Evolutionary conservation across 35 echinoderm and acorn worm genomes (phyloP), one percentile per base, ranked within the genome.

Genomic region (Heliocidaris erythrogramma): DNA sequence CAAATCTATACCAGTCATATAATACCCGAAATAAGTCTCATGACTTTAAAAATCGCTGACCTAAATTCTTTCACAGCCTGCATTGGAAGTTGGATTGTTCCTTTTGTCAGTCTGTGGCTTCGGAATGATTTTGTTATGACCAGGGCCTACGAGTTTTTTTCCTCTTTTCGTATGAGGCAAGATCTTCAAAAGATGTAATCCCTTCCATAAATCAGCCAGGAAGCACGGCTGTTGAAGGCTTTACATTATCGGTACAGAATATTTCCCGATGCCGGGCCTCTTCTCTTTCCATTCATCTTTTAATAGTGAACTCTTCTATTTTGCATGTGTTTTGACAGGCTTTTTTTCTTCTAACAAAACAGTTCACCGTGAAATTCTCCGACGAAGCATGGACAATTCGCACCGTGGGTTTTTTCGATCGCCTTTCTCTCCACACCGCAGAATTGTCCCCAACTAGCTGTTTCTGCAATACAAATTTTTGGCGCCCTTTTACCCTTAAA

Each of bases 381-480:
- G 87, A 89, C 87, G 87, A 89, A 47, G 87, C 87, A 89, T 89
- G 87, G 87, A 89, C 87, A 89, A 89, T 89, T 89, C 87, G 47
- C 87, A 48, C 87, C 87, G 87, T 47, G 87, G 87, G 16, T 27
- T 48, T 48, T 89, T 89, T 89, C 87, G 87, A 89, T 89, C 87
- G 87, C 87, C 87, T 89, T 2, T 89, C 32, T 89, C 12, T 89
- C 47, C 87, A 89, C 65, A 78, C 65, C 21, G 65, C 65, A 78
- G 65, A 78, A 78, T 78, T 89, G 87, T 89, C 32, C 31, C 31
- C 87, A 89, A 32, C 87, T 89, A 17, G 87, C 87, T 89, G 87
- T 89, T 89, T 89, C 87, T 89, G 87, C 87, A 89, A 89, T 48
- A 89, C 87, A 89, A 89, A 89, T 89, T 89, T 89, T 89, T 89